Base-by-base conservation (phyloP, 2,113 vertebrate genomes). In the Chrysemys picta region DNA sequence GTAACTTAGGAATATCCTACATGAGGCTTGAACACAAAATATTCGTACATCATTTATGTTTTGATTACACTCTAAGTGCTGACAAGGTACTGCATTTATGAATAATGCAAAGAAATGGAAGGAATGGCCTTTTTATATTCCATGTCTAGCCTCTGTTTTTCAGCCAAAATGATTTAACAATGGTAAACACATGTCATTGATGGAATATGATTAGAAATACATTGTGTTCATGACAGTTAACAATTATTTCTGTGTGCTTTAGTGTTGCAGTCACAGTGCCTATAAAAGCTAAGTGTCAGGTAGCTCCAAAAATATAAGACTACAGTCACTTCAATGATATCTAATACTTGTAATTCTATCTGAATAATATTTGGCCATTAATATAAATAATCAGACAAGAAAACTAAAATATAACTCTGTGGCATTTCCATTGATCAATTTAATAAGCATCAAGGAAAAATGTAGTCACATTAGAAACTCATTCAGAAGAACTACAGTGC, bases 41-140 rank as follows among this genome's bases (percentile, higher is more conserved):
- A 82, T 95, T 92, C 95, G 13, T 98, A 97, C 97, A 98, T 98
- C 98, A 98, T 98, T 98, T 98, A 98, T 98, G 96, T 97, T 98
- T 98, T 98, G 97, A 98, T 98, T 98, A 98, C 87, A 94, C 65
- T 89, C 57, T 98, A 98, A 98, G 95, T 97, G 97, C 97, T 91
- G 91, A 97, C 97, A 98, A 98, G 97, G 95, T 98, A 93, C 87
- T 94, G 83, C 62, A 76, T 90, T 97, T 96, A 98, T 98, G 97
- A 98, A 98, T 98, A 98, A 98, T 99, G 98, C 95, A 98, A 97
- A 95, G 76, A 62, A 97, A 87, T 72, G 52, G 79, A 97, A 96
- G 96, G 94, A 98, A 98, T 79, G 2, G 72, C 94, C 82, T 96
- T 98, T 98, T 98, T 97, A 93, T 92, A 96, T 97, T 98, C 94